Conservation (phyloP, 2,888 invertebrate genomes). For the Lepidocyrtinus sp. region DNA sequence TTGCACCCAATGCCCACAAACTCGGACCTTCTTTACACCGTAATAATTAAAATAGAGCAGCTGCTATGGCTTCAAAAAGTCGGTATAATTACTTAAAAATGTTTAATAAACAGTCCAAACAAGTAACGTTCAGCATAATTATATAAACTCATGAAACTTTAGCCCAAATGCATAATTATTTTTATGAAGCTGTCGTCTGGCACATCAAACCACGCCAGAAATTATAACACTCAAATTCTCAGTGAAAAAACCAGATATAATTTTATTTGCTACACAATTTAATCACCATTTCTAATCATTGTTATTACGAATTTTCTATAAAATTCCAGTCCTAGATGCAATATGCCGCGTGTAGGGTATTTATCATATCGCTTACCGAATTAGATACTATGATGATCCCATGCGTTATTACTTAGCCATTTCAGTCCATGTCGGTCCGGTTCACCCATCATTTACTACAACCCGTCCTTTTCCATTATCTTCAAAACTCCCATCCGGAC, state of each 20-base stretch:
- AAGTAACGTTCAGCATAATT: too few species aligned
- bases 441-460: not conserved
- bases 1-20: too few species aligned
- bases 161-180: slow-evolving; percentile 43
- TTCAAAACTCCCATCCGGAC: not conserved
- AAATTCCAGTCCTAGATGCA: too few species aligned
- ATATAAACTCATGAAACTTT: too few species aligned
- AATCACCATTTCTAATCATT: too few species aligned
- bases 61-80: too few species aligned
- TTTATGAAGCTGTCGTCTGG: slow-evolving; percentile 41
- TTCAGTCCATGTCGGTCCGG: not conserved
- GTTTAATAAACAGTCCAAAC: too few species aligned
- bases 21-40: too few species aligned
- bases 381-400: not conserved
- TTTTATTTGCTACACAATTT: too few species aligned
- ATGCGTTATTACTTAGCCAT: not conserved
- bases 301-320: too few species aligned
- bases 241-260: not conserved
- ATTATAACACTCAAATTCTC: not conserved
- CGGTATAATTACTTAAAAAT: too few species aligned
- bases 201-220: slow-evolving; percentile 9
- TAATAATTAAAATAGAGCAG: too few species aligned
- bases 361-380: not conserved
- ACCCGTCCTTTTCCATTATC: not conserved
- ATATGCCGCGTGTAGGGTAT: not conserved